Evolutionary conservation across 2,113 vertebrate genomes (phyloP).

Genomic region (Amblyopsis rosae): DNA sequence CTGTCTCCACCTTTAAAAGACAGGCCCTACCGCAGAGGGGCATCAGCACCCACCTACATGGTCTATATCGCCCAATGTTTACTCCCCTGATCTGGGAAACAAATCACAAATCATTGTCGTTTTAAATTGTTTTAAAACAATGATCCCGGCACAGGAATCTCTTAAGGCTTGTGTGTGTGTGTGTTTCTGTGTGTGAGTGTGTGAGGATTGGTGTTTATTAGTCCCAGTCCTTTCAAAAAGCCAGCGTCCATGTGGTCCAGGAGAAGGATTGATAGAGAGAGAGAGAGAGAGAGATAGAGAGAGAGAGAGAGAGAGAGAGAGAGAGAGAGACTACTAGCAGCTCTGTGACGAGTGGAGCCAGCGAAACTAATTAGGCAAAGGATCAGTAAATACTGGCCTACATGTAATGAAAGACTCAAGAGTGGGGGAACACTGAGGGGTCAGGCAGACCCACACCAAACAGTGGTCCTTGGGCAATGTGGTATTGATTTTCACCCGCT

Average conservation of each 20-base stretch:
- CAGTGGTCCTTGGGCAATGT: slow-evolving; percentile 83
- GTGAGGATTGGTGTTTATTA: slow-evolving; percentile 65
- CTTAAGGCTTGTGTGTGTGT: slow-evolving; percentile 47
- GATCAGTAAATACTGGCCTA: slow-evolving; percentile 90
- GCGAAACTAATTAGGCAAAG: slow-evolving; percentile 88
- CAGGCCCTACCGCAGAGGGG: slow-evolving; percentile 73
- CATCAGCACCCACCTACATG: slow-evolving; percentile 68
- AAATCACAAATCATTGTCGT: slow-evolving; percentile 92
- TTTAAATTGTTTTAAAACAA: slow-evolving; percentile 83
- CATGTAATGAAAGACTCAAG: slow-evolving; percentile 84
- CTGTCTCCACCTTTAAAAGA: too few species aligned
- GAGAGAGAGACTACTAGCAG: slow-evolving; percentile 67
- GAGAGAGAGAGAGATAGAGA: slow-evolving; percentile 13
- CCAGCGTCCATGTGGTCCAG: slow-evolving; percentile 40
- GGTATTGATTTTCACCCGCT: slow-evolving; percentile 87
- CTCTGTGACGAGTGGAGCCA: slow-evolving; percentile 67
- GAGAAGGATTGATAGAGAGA: neutral
- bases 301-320: slow-evolving; percentile 1
- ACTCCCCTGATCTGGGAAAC: slow-evolving; percentile 73
- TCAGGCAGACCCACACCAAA: slow-evolving; percentile 80
- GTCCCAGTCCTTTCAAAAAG: slow-evolving; percentile 78
- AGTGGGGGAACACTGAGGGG: slow-evolving; percentile 79
- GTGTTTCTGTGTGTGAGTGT: slow-evolving; percentile 77
- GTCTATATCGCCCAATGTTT: slow-evolving; percentile 66
- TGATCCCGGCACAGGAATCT: slow-evolving; percentile 56